phyloP scores from a whole-genome alignment of 2,888 invertebrate genomes.

The Suillia variegata region DNA sequence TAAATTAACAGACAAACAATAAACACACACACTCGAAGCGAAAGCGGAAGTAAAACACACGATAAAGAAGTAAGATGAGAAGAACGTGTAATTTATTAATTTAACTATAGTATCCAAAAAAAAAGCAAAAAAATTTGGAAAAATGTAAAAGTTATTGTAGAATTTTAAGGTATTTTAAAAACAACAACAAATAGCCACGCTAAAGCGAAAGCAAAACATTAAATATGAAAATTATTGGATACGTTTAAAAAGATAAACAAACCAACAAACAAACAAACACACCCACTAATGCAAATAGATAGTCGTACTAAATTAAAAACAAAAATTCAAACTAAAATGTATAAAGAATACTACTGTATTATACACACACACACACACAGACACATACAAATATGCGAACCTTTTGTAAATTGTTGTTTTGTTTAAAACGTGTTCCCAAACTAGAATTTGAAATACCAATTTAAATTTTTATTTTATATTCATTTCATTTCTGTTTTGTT shows the following conservation, averaged over 20 bases:
- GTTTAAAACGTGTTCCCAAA: no score
- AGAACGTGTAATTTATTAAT: constrained; percentile 27
- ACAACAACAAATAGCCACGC: constrained; percentile 20
- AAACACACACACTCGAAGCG: constrained; percentile 3
- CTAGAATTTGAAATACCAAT: constrained; percentile 8
- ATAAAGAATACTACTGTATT: constrained; percentile 12
- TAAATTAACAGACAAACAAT: constrained; percentile 16
- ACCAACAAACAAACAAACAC: constrained; percentile 7
- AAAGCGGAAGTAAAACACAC: constrained; percentile 2
- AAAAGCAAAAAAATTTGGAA: background rate
- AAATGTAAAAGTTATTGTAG: constrained; percentile 1
- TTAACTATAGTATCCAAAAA: constrained; percentile 4
- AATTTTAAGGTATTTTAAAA: constrained; percentile 19
- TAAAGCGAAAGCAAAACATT: constrained; percentile 12
- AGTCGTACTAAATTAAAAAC: constrained; percentile 16
- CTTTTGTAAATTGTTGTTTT: no score
- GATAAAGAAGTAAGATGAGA: constrained; percentile 12
- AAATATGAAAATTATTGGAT: constrained; percentile 9
- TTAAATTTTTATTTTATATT: constrained; percentile 22
- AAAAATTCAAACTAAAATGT: constrained; percentile 3
- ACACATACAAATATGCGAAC: background rate
- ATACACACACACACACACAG: constrained; percentile 4
- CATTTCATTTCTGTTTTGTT: constrained; percentile 7
- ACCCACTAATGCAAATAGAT: constrained; percentile 12
- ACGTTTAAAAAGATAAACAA: constrained; percentile 10